Base-by-base conservation (phyloP, 2,888 invertebrate genomes). In the Laothoe populi region DNA sequence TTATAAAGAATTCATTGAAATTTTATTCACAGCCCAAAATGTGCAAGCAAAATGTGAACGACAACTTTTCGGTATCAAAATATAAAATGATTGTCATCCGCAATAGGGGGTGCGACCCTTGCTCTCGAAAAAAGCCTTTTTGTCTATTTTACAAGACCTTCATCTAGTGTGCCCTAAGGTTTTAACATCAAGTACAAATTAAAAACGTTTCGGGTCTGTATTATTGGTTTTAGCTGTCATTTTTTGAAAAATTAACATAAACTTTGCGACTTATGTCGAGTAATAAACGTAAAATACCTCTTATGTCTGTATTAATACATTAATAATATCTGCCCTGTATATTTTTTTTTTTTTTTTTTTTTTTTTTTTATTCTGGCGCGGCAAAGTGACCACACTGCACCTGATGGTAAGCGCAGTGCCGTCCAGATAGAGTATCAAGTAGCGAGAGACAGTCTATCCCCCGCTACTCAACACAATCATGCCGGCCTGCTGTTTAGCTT, bases 141-240 rank as follows among this genome's bases (percentile, higher is more conserved):
- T 77, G 67, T 78, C 70, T 77, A 68, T 75, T 79, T 42, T 19
- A 42, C 21, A 38, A 48, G 38, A 48, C 46, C 61, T 49, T 23
- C 75, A 67, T 75, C 79, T 78, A 75, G 69, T 71, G 76, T 77
- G 74, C 78, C 86, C 86, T 81, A 81, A 78, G 86, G 83, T 86
- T 87, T 85, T 84, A 82, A 86, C 90, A 90, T 90, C 81, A 87
- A 89, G 90, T 89, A 90, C 87, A 90, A 90, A 90, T 90, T 90
- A 91, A 90, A 90, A 90, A 88, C 77, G 72, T 73, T 79, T 71
- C 65, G 74, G 78, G 75, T 1, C 53, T 81, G 84, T 86, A 59
- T 62, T 58, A 23, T 58, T 19, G 57, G 35, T 24, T 16, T 35
- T 10, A 1, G 31, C n/a, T 11, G 19, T 31, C 19, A 19, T 35